These are phyloP conservation scores for Glossophaga mutica DNA, from an alignment of 2,797 vertebrate genomes.

Conservation along the genomic window DNA sequence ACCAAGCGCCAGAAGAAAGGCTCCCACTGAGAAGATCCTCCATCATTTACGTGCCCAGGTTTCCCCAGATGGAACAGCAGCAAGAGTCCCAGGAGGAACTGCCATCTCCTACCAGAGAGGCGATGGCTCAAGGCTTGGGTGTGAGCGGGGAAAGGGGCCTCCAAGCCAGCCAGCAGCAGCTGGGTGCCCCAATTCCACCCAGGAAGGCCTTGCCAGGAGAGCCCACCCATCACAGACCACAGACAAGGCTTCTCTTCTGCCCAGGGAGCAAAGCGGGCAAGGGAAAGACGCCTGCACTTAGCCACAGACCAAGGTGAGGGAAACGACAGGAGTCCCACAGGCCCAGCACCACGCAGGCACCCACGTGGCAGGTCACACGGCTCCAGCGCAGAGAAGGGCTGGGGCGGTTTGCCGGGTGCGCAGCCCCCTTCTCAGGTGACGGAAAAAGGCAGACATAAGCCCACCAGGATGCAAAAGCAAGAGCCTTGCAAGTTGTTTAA, in stretches of 20 bases:
- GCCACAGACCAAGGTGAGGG: constrained; percentile 13
- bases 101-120: background rate
- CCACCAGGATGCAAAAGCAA: background rate
- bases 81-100: background rate
- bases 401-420: background rate
- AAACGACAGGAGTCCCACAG: background rate
- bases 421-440: background rate
- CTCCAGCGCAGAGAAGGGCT: background rate
- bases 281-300: constrained; percentile 33
- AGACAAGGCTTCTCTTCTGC: constrained; percentile 23
- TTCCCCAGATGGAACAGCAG: background rate
- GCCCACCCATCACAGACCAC: background rate
- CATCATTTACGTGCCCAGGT: background rate
- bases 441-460: background rate
- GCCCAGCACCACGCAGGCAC: background rate
- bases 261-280: constrained; percentile 13
- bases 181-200: background rate
- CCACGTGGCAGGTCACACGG: background rate
- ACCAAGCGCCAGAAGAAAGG: background rate
- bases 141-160: background rate
- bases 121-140: background rate
- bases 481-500: background rate
- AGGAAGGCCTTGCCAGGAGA: background rate
- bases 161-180: background rate
- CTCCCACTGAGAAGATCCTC: background rate